Evolutionary conservation across 2,888 invertebrate species (phyloP).

Genomic region (Dinocampus coccinellae): DNA sequence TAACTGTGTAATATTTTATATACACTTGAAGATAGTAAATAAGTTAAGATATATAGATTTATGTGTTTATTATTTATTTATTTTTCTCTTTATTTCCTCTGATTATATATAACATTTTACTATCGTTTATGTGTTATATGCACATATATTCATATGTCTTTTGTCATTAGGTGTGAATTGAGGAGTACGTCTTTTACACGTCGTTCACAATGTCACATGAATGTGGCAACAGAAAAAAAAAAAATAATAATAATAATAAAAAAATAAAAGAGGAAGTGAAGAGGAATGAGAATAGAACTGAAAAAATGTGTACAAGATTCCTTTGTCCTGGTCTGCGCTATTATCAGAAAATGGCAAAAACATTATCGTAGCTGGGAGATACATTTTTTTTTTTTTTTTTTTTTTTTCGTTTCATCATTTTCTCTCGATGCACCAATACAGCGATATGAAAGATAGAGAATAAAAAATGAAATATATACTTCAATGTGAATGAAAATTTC

Average conservation of each 20-base stretch:
- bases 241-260: no score
- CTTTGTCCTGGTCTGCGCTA: neutral
- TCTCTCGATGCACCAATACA: neutral
- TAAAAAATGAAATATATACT: neutral
- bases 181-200: neutral
- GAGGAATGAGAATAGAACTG: neutral
- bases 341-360: constrained; percentile 2
- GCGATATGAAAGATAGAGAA: neutral
- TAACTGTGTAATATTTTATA: neutral
- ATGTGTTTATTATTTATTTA: neutral
- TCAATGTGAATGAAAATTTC: neutral
- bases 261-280: constrained; percentile 7
- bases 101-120: no score
- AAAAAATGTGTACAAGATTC: neutral
- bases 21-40: neutral
- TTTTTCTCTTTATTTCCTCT: neutral
- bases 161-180: constrained; percentile 2
- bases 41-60: neutral
- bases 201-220: neutral
- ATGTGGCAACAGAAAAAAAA: no score
- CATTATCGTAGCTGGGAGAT: neutral
- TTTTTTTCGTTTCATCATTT: neutral
- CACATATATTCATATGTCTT: neutral
- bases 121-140: neutral
- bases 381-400: neutral